Conservation (phyloP, 2,797 vertebrate species). For the Spinibarbus caldwelli region DNA sequence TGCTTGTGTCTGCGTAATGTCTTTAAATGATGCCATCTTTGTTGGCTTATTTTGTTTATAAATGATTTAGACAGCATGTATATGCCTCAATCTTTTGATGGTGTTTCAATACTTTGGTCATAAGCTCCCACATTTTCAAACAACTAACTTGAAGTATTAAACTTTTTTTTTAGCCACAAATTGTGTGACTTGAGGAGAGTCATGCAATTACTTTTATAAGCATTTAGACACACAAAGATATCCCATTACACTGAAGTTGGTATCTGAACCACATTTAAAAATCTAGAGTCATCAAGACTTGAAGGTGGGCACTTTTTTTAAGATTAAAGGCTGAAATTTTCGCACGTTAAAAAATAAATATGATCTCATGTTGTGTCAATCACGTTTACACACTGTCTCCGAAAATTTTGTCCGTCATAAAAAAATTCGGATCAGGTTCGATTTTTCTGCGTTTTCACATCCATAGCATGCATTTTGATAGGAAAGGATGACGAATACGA, state of each 20-base stretch:
- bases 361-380: too few species aligned
- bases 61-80: not conserved
- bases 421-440: too few species aligned
- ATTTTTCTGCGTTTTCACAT: too few species aligned
- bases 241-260: not conserved
- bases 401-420: too few species aligned
- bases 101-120: conserved; percentile 11
- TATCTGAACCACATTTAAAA: not conserved
- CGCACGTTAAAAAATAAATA: too few species aligned
- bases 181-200: not conserved
- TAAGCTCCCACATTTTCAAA: not conserved
- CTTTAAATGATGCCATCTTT: not conserved
- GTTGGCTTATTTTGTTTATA: conserved; percentile 20
- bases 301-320: not conserved
- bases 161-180: not conserved
- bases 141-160: not conserved
- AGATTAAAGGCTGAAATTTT: too few species aligned
- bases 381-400: too few species aligned
- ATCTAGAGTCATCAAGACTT: not conserved
- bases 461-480: too few species aligned
- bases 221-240: not conserved
- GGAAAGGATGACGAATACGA: too few species aligned
- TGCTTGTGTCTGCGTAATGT: not conserved
- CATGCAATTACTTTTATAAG: not conserved
- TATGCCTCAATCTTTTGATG: not conserved